Conservation (phyloP, 2,888 invertebrate species). For the Horisme vitalbata region DNA sequence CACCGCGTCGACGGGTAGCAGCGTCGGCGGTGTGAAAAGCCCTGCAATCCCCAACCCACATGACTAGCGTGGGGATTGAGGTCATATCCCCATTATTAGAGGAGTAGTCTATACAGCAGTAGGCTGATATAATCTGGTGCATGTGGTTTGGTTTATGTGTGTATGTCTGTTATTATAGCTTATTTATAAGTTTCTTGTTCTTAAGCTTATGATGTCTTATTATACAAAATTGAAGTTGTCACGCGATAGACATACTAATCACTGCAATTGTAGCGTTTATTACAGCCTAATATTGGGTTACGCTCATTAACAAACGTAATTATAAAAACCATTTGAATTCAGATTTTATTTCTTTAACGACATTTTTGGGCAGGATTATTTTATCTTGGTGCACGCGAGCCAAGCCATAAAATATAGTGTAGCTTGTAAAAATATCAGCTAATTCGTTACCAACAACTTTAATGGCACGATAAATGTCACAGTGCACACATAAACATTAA, state of each 20-base stretch:
- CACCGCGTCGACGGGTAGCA: too few relatives aligned
- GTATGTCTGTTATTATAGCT: too few relatives aligned
- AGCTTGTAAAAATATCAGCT: slow-evolving; percentile 35
- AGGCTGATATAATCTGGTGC: too few relatives aligned
- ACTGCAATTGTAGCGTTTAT: slow-evolving; percentile 12
- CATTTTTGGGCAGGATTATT: slow-evolving; percentile 17
- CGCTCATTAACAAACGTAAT: slow-evolving; percentile 18
- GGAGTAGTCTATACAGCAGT: too few relatives aligned
- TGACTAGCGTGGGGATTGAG: too few relatives aligned
- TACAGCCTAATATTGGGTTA: slow-evolving; percentile 19
- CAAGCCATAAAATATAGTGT: slow-evolving; percentile 27
- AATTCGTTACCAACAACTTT: slow-evolving; percentile 32
- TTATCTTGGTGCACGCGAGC: slow-evolving; percentile 30
- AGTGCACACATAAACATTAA: slow-evolving; percentile 42
- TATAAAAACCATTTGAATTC: slow-evolving; percentile 15
- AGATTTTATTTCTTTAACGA: slow-evolving; percentile 12
- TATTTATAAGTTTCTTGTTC: too few relatives aligned
- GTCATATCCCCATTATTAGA: too few relatives aligned
- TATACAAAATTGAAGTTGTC: background rate
- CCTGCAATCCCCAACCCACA: too few relatives aligned
- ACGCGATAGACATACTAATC: slow-evolving; percentile 7
- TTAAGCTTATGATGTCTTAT: too few relatives aligned
- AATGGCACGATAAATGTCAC: slow-evolving; percentile 39
- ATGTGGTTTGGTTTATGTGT: too few relatives aligned
- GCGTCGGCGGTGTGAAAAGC: too few relatives aligned